phyloP scores from a whole-genome alignment of 2,888 invertebrate genomes.

The Stenodema calcarata region DNA sequence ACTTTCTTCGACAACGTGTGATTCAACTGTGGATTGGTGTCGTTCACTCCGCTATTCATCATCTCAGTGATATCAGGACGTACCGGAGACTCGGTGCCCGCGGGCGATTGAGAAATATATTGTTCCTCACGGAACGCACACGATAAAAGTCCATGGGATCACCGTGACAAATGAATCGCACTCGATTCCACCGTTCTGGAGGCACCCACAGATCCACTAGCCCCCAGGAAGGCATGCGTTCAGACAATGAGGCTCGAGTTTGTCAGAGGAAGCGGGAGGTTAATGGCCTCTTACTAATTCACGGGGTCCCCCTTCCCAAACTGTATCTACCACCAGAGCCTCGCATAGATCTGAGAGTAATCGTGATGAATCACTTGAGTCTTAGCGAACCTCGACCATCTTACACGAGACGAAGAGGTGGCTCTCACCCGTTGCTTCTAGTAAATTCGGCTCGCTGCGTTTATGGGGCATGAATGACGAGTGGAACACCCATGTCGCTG shows the following conservation, averaged over 20 bases:
- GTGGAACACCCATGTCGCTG: neutral
- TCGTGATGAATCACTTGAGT: neutral
- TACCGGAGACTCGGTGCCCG: too few relatives aligned
- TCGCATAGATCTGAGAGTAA: neutral
- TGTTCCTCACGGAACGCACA: too few relatives aligned
- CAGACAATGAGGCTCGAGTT: neutral
- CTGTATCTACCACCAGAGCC: neutral
- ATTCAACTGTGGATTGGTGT: too few relatives aligned
- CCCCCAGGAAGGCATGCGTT: neutral
- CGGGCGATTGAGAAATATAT: too few relatives aligned
- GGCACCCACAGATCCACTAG: neutral
- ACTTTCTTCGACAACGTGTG: too few relatives aligned
- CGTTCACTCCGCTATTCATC: too few relatives aligned
- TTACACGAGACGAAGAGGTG: neutral
- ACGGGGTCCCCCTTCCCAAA: neutral
- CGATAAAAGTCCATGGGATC: neutral
- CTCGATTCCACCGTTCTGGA: neutral
- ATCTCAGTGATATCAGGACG: too few relatives aligned
- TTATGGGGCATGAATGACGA: neutral
- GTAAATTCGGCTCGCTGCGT: neutral
- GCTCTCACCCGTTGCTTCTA: neutral
- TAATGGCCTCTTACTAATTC: neutral
- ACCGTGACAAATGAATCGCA: neutral
- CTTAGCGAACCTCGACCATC: neutral
- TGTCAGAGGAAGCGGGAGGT: neutral